A percentile compares a stretch with the other conserved stretches of the same genome.
phyloP scores from a whole-genome alignment of 2,888 invertebrate species.

The Tetramorium bicarinatum region DNA sequence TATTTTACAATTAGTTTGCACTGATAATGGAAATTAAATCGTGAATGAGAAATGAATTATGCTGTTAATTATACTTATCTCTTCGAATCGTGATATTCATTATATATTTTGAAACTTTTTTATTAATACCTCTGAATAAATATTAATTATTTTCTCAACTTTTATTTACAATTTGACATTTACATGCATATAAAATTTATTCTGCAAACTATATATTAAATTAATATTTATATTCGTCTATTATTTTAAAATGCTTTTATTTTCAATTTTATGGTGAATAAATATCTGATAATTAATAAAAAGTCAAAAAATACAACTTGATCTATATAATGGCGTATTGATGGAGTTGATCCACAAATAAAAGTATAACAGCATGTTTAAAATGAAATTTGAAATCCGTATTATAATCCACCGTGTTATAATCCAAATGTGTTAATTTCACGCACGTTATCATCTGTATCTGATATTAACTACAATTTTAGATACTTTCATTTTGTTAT shows the following conservation, averaged over 20 bases:
- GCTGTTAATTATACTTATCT: not conserved
- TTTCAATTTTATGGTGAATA: not conserved
- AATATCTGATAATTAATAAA: not conserved
- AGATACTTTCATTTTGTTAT: slow-evolving; percentile 6
- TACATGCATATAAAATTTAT: not conserved
- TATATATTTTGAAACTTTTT: not conserved
- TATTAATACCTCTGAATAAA: not conserved
- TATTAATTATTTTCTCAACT: not conserved
- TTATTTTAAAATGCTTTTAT: not conserved
- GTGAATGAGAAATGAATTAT: not conserved
- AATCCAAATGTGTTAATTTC: slow-evolving; percentile 59
- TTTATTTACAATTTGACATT: too few species aligned
- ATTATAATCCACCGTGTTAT: slow-evolving; percentile 1
- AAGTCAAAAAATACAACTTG: not conserved
- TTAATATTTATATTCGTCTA: not conserved
- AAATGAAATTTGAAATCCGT: slow-evolving; percentile 18
- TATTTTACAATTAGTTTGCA: not conserved
- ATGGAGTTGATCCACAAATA: not conserved
- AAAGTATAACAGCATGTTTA: not conserved
- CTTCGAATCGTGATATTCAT: not conserved
- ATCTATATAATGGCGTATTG: not conserved
- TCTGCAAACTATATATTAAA: not conserved
- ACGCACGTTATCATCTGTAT: slow-evolving; percentile 43
- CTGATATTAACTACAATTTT: not conserved
- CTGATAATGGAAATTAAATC: slow-evolving; percentile 8